These are phyloP conservation scores for Rattus norvegicus DNA, from an alignment of 2,113 vertebrate genomes.

Conservation along the genomic window GRCr8 NC_086025.1:20469501-20470000, in stretches of 20 bases:
- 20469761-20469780: neutral
- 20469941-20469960: neutral
- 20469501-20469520: too few species aligned
- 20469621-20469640: slow-evolving; percentile 37
- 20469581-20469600: slow-evolving; percentile 44
- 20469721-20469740: slow-evolving; percentile 5
- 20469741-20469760: neutral
- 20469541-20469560: neutral
- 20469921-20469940: neutral
- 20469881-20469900: neutral
- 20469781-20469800: neutral
- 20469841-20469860: neutral
- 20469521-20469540: neutral
- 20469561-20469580: neutral
- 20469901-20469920: neutral
- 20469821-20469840: neutral
- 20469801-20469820: neutral
- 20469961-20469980: neutral
- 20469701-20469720: neutral
- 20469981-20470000: neutral
- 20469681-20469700: neutral
- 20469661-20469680: neutral
- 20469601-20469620: slow-evolving; percentile 13
- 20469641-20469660: neutral
- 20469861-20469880: neutral